Evolutionary conservation across 2,888 invertebrate species (phyloP), one percentile per base, ranked within the genome.

Genomic region (Lydus trimaculatus): DNA sequence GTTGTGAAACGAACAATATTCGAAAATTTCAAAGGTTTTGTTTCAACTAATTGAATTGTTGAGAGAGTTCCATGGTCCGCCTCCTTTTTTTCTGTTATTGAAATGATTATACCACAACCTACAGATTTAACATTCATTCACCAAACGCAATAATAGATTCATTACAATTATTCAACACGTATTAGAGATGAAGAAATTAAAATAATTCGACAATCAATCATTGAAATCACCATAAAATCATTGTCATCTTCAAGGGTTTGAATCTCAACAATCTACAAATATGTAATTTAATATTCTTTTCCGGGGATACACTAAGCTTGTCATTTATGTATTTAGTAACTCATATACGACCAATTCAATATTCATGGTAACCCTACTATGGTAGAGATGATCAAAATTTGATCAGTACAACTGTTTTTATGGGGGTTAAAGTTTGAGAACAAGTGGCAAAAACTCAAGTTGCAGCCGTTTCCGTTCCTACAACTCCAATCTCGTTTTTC

Each of bases 321-420:
- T 79, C 79, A 76, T 77, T n/a, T 78, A 78, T 79, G 80, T 79
- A 76, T 80, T 80, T 80, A 80, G 76, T 79, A 75, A 13, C 2
- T 52, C 1, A 28, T 7, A 56, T 25, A 23, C 15, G 56, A 23
- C 25, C 56, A 56, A 0, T 56, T 56, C 1, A 7, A 13, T 43
- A 25, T 43, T n/a, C 4, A 17, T 43, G 5, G 4, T 17, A 15
- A 36, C 3, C 4, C 3, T 36, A 15, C 3, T 15, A n/a, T n/a
- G n/a, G 17, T 7, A 15, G 7, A n/a, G 6, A 17, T 5, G 17
- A 43, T n/a, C 43, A 28, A 6, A 28, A 15, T 56, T 56, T 15
- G 56, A 15, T 13, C 15, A 2, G 56, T 3, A 6, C 15, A 5
- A 56, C 28, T 56, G 56, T 28, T 13, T 20, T 28, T n/a, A 1